These are phyloP conservation scores for Vicugna pacos DNA, from an alignment of 2,113 vertebrate species.

Conservation along the genomic window DNA sequence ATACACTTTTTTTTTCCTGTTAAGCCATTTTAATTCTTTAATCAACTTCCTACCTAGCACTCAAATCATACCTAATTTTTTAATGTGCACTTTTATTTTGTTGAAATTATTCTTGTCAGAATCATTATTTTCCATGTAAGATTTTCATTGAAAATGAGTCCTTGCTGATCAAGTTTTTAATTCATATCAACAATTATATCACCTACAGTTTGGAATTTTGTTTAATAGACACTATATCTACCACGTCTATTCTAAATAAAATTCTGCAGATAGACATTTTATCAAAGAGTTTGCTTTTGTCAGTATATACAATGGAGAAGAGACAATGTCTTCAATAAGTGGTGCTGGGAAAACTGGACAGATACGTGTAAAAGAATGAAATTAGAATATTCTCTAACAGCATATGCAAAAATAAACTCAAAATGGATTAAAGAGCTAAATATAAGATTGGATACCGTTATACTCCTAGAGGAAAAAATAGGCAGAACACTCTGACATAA, in stretches of 20 bases:
- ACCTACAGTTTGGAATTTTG: background rate
- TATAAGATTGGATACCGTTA: too few species aligned
- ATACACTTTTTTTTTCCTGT: background rate
- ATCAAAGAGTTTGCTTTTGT: background rate
- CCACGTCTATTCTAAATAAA: conserved; percentile 2
- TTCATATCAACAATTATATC: background rate
- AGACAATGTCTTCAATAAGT: too few species aligned
- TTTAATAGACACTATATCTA: background rate
- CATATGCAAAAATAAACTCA: too few species aligned
- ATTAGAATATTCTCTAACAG: too few species aligned
- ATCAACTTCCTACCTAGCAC: conserved; percentile 18
- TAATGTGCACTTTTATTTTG: conserved; percentile 44
- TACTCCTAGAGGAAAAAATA: too few species aligned
- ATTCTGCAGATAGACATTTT: background rate
- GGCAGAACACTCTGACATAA: too few species aligned
- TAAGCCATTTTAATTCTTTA: conserved; percentile 50
- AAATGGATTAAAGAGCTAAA: too few species aligned
- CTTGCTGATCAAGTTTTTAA: conserved; percentile 16
- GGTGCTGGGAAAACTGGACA: too few species aligned
- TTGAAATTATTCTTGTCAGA: conserved; percentile 55
- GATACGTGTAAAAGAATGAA: too few species aligned
- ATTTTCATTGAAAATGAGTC: conserved; percentile 17
- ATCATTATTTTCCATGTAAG: conserved; percentile 22
- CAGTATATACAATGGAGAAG: background rate
- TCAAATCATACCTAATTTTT: conserved; percentile 39